Evolutionary conservation across 1,140 invertebrate genomes (phyloP).

Genomic region (Penaeus japonicus): DNA sequence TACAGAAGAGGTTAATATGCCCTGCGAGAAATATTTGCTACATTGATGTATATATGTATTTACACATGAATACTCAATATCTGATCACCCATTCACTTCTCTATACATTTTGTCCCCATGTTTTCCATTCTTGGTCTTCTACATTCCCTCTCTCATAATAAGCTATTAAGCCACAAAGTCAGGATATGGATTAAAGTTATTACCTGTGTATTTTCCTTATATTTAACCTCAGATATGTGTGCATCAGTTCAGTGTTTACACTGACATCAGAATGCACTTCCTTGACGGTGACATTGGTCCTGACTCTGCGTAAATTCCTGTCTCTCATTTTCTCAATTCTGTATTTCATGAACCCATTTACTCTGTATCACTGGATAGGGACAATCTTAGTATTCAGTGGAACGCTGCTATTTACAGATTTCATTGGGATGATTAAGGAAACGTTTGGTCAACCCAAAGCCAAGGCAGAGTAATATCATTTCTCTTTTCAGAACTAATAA

Average conservation of each 20-base stretch:
- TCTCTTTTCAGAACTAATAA: not conserved
- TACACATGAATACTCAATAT: too few relatives aligned
- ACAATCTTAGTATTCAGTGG: slow-evolving; percentile 90
- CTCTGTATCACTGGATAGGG: slow-evolving; percentile 90
- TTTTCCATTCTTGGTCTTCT: too few relatives aligned
- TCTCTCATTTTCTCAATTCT: slow-evolving; percentile 94
- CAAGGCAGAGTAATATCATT: not conserved
- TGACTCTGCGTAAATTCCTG: slow-evolving; percentile 94
- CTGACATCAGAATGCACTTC: slow-evolving; percentile 94
- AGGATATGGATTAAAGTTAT: not conserved
- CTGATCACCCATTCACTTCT: too few relatives aligned
- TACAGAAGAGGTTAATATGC: not conserved
- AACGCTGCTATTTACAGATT: slow-evolving; percentile 89
- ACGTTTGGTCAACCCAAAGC: not conserved
- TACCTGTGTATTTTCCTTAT: slow-evolving; percentile 61
- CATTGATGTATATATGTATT: too few relatives aligned
- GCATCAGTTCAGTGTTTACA: slow-evolving; percentile 93
- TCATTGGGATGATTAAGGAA: slow-evolving; percentile 61
- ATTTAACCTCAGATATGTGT: slow-evolving; percentile 74
- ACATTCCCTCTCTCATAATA: too few relatives aligned
- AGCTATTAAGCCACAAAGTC: too few relatives aligned
- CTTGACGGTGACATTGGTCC: slow-evolving; percentile 92
- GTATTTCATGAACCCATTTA: slow-evolving; percentile 96
- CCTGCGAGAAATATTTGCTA: too few relatives aligned
- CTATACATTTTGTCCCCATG: too few relatives aligned